Evolutionary conservation across 2,797 vertebrate genomes (phyloP).

Genomic region (Pristis pectinata): DNA sequence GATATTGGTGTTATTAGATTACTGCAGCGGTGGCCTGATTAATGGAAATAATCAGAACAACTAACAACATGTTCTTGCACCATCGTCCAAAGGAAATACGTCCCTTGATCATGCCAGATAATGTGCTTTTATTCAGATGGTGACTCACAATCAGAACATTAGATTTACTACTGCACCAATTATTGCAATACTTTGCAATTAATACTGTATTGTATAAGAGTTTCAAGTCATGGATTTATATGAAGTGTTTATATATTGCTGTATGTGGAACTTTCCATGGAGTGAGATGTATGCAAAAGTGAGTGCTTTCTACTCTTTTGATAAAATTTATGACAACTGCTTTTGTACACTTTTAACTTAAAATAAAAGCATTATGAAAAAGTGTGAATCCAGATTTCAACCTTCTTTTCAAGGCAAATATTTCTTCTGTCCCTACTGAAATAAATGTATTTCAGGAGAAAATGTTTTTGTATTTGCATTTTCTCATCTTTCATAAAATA

Average conservation of each 20-base stretch:
- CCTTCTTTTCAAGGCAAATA: neutral
- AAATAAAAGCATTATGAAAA: slow-evolving; percentile 33
- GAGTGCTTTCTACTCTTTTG: neutral
- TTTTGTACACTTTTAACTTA: slow-evolving; percentile 28
- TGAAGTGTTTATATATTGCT: neutral
- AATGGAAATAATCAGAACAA: neutral
- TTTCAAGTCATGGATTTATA: neutral
- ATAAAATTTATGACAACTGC: neutral
- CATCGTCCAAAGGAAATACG: neutral
- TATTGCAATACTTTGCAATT: neutral
- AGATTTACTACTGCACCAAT: neutral
- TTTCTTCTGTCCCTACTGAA: neutral
- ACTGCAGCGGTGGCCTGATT: neutral
- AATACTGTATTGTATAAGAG: neutral
- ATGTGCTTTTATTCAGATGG: neutral
- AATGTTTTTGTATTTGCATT: no score
- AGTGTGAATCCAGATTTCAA: neutral
- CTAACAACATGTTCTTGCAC: neutral
- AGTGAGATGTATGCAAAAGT: neutral
- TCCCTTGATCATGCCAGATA: neutral
- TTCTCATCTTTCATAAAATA: no score
- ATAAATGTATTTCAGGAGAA: neutral
- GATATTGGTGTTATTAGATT: neutral
- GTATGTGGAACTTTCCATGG: neutral
- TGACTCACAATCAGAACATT: neutral